These are phyloP conservation scores for Myxocyprinus asiaticus DNA, from an alignment of 2,113 vertebrate species.

Conservation along the genomic window DNA sequence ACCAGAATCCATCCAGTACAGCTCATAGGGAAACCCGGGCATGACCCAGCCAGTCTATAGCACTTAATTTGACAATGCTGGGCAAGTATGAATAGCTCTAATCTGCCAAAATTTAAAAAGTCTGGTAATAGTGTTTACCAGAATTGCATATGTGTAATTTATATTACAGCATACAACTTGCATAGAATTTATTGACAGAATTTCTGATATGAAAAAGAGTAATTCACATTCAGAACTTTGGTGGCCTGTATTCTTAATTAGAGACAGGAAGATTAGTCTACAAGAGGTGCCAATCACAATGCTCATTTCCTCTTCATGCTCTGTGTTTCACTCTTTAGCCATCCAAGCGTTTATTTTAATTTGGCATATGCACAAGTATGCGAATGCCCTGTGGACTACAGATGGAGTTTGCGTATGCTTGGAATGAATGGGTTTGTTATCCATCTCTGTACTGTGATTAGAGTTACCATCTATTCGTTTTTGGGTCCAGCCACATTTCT, in stretches of 20 bases:
- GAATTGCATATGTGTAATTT: too few species aligned
- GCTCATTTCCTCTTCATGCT: slow-evolving; percentile 67
- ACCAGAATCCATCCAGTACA: neutral
- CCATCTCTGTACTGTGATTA: slow-evolving; percentile 65
- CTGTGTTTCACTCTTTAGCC: slow-evolving; percentile 56
- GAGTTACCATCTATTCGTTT: slow-evolving; percentile 59
- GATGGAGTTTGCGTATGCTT: slow-evolving; percentile 61
- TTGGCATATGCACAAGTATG: slow-evolving; percentile 60
- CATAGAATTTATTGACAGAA: too few species aligned
- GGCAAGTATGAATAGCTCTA: too few species aligned
- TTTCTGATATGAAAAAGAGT: too few species aligned
- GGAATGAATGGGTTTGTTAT: slow-evolving; percentile 43
- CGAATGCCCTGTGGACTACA: slow-evolving; percentile 63
- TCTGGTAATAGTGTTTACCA: too few species aligned
- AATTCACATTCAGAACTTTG: neutral
- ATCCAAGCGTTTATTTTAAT: slow-evolving; percentile 69
- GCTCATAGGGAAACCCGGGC: slow-evolving; percentile 1
- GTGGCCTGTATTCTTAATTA: slow-evolving; percentile 2
- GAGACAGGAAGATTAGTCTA: slow-evolving; percentile 33
- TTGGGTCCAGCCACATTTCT: slow-evolving; percentile 58
- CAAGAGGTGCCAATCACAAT: slow-evolving; percentile 62
- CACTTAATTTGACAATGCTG: too few species aligned
- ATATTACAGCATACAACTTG: too few species aligned
- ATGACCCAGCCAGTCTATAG: too few species aligned
- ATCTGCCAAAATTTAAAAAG: too few species aligned